phyloP scores from a whole-genome alignment of 2,113 vertebrate species.

The Felis chaus region DNA sequence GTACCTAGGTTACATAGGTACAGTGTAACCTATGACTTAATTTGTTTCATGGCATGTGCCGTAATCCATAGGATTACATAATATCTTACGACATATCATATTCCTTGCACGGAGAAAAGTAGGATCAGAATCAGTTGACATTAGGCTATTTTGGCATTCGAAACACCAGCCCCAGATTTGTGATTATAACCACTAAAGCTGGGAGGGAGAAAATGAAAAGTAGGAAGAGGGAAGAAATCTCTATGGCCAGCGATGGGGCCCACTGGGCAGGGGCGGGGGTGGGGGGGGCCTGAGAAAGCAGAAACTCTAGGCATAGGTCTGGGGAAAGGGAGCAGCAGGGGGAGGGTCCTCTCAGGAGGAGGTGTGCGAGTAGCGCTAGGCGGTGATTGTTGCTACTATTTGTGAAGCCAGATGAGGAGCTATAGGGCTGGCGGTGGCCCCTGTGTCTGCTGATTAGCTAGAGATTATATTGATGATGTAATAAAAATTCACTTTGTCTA shows the following conservation, averaged over 20 bases:
- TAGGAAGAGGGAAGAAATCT: constrained; percentile 35
- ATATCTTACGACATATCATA: constrained; percentile 42
- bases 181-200: constrained; percentile 72
- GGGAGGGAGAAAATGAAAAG: constrained; percentile 73
- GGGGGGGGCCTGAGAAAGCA: not conserved
- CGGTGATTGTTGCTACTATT: constrained; percentile 78
- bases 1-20: not conserved
- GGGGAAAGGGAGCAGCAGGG: not conserved
- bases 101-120: constrained; percentile 57
- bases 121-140: constrained; percentile 61
- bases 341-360: not conserved
- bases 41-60: not conserved
- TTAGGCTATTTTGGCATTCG: constrained; percentile 71
- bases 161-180: constrained; percentile 73
- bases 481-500: constrained; percentile 90
- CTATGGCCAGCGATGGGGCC: not conserved
- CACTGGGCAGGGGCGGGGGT: not conserved
- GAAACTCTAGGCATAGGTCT: not conserved
- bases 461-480: constrained; percentile 90
- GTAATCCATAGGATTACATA: constrained; percentile 35
- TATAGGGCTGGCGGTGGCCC: constrained; percentile 79
- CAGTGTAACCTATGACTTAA: not conserved
- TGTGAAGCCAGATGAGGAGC: constrained; percentile 80
- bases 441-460: constrained; percentile 86
- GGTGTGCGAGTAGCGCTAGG: not conserved